phyloP scores from a whole-genome alignment of 2,797 vertebrate species.

The Syngnathus acus region DNA sequence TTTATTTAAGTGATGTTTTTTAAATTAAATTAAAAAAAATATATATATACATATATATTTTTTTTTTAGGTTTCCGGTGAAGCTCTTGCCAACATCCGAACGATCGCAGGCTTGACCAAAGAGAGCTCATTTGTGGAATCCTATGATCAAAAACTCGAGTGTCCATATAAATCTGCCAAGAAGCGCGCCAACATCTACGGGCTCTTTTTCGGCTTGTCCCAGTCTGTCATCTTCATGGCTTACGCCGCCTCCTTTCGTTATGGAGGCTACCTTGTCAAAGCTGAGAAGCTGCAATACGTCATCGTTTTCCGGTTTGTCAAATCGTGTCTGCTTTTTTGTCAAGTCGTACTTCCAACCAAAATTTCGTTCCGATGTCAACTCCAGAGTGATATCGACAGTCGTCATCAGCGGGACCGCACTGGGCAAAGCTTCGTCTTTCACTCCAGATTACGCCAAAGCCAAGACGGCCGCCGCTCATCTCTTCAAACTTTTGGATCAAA shows the following conservation, averaged over 20 bases:
- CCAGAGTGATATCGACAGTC: constrained; percentile 72
- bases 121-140: constrained; percentile 66
- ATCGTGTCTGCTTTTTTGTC: background rate
- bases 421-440: constrained; percentile 73
- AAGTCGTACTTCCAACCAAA: background rate
- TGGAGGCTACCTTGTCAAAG: constrained; percentile 70
- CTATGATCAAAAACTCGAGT: constrained; percentile 62
- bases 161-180: constrained; percentile 63
- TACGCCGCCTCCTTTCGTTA: constrained; percentile 75
- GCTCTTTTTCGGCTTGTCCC: constrained; percentile 69
- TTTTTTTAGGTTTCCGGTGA: constrained; percentile 71
- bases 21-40: too few species aligned
- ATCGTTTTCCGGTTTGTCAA: constrained; percentile 72
- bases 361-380: constrained; percentile 15
- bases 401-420: constrained; percentile 74
- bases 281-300: constrained; percentile 64
- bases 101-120: constrained; percentile 73
- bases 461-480: constrained; percentile 73
- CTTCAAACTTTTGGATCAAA: constrained; percentile 72
- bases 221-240: constrained; percentile 73
- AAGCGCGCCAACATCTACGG: constrained; percentile 71
- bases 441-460: constrained; percentile 79
- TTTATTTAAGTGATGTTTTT: too few species aligned
- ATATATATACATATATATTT: background rate
- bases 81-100: constrained; percentile 74